Evolutionary conservation across 2,113 vertebrate genomes (phyloP).

Genomic region (Gadus macrocephalus): DNA sequence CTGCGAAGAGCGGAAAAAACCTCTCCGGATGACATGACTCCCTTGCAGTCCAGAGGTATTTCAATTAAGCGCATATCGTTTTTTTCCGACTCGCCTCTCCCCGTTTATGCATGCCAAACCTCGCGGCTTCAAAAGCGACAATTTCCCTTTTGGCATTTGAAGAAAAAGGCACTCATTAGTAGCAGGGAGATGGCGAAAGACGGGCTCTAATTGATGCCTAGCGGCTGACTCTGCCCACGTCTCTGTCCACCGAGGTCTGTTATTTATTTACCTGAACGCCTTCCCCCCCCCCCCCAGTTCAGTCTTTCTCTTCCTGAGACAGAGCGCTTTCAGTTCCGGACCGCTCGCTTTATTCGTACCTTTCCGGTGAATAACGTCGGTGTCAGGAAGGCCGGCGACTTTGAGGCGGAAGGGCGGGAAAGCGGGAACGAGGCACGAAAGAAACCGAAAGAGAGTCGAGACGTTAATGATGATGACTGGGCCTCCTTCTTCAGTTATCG

Average conservation of each 20-base stretch:
- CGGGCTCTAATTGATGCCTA: constrained; percentile 57
- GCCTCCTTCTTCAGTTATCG: constrained; percentile 21
- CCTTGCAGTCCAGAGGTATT: constrained; percentile 42
- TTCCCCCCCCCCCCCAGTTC: no score
- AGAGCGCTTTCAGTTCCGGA: no score
- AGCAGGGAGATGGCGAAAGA: constrained; percentile 39
- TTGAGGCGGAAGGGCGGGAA: constrained; percentile 49
- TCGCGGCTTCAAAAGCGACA: background rate
- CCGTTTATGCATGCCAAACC: constrained; percentile 51
- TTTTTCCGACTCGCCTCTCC: constrained; percentile 39
- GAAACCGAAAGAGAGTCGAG: constrained; percentile 7
- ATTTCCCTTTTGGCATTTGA: constrained; percentile 35
- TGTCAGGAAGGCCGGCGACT: constrained; percentile 49
- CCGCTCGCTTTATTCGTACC: no score
- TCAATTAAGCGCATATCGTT: constrained; percentile 54
- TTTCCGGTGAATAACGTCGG: constrained; percentile 18
- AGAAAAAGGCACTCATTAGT: constrained; percentile 45
- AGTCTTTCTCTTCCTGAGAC: no score
- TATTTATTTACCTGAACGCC: constrained; percentile 54
- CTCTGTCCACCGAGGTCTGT: constrained; percentile 19
- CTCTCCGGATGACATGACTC: constrained; percentile 59
- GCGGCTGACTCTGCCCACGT: constrained; percentile 40
- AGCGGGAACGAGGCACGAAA: constrained; percentile 16
- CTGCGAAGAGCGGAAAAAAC: constrained; percentile 43
- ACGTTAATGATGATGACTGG: constrained; percentile 55